phyloP scores from a whole-genome alignment of 2,888 invertebrate genomes.

The Ophonus ardosiacus region DNA sequence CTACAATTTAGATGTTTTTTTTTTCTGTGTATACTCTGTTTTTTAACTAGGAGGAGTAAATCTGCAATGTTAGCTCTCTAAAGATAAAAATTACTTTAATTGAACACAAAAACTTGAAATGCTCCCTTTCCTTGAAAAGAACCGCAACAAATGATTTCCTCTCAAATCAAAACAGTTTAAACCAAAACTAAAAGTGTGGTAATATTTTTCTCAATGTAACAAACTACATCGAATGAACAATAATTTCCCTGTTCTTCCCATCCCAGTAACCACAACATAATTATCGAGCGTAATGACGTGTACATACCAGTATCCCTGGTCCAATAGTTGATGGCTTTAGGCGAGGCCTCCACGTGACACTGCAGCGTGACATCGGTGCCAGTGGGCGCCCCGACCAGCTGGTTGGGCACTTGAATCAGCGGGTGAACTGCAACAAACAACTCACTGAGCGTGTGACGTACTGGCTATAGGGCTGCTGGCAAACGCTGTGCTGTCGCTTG shows the following conservation, averaged over 20 bases:
- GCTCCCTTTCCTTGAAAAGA: no score
- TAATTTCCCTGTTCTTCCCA: not conserved
- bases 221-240: not conserved
- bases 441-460: constrained; percentile 37
- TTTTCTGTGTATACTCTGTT: no score
- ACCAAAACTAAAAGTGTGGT: not conserved
- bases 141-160: no score
- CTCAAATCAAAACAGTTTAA: no score
- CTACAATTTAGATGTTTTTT: no score
- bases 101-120: no score
- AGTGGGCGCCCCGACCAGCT: constrained; percentile 92
- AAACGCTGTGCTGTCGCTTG: not conserved
- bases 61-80: no score
- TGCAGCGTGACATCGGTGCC: constrained; percentile 91
- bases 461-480: not conserved
- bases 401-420: constrained; percentile 94
- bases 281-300: constrained; percentile 10
- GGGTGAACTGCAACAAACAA: constrained; percentile 86
- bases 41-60: no score
- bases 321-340: constrained; percentile 97
- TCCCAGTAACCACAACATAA: not conserved
- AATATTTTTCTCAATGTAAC: not conserved
- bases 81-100: no score
- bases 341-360: constrained; percentile 92
- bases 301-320: constrained; percentile 89